Evolutionary conservation across 2,797 vertebrate species (phyloP).

Genomic region (Caiman crocodilus): DNA sequence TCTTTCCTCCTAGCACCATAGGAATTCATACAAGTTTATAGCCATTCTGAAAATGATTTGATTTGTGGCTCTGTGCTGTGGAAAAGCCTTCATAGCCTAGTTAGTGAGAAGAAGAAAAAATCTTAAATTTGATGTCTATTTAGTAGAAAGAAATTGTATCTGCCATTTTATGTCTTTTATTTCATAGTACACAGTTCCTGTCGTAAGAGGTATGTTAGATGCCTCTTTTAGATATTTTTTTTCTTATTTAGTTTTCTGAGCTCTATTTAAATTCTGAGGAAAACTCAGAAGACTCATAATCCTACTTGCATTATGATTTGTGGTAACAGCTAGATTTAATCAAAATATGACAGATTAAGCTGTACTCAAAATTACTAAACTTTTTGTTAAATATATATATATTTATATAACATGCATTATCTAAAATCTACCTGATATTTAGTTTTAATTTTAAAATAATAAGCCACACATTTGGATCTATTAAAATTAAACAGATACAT

Average conservation of each 20-base stretch:
- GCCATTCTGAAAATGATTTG: background rate
- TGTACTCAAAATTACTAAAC: background rate
- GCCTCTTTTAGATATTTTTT: background rate
- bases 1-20: background rate
- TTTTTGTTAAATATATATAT: background rate
- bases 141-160: background rate
- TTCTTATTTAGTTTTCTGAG: background rate
- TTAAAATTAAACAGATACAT: background rate
- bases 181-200: background rate
- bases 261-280: background rate
- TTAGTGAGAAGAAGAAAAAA: background rate
- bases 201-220: background rate
- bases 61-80: background rate
- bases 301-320: background rate
- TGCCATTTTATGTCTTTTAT: background rate
- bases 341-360: background rate
- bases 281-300: background rate
- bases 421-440: background rate
- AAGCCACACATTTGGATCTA: background rate
- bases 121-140: background rate
- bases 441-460: background rate
- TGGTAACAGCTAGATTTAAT: rapidly evolving
- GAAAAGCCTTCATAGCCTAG: background rate
- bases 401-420: background rate
- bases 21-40: background rate